Conservation (phyloP, 2,888 invertebrate species). For the Ypsolopha scabrella region DNA sequence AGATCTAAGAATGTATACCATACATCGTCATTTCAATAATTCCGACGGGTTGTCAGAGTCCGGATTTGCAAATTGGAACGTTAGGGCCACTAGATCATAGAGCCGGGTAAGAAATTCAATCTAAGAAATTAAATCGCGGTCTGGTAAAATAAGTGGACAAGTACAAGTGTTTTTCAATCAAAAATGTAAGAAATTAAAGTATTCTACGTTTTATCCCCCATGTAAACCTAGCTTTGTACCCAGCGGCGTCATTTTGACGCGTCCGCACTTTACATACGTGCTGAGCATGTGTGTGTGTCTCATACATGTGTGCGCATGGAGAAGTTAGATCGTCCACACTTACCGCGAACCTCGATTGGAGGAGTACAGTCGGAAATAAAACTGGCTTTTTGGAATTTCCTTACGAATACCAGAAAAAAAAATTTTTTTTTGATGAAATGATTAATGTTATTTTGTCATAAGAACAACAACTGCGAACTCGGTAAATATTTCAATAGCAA, state of each 20-base stretch:
- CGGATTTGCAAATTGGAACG: neutral
- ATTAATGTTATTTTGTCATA: too few relatives aligned
- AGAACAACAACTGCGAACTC: too few relatives aligned
- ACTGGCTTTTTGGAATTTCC: neutral
- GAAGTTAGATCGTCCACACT: slow-evolving; percentile 71
- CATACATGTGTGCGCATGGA: slow-evolving; percentile 48
- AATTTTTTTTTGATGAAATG: neutral
- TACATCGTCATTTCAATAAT: too few relatives aligned
- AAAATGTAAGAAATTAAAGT: neutral
- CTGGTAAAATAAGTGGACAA: too few relatives aligned
- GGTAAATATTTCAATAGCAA: too few relatives aligned
- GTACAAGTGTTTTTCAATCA: too few relatives aligned
- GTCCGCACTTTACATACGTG: slow-evolving; percentile 14
- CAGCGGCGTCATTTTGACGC: slow-evolving; percentile 36
- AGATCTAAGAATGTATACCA: too few relatives aligned
- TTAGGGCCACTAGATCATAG: neutral
- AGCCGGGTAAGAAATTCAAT: too few relatives aligned
- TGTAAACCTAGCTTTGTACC: slow-evolving; percentile 40
- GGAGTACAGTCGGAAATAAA: slow-evolving; percentile 30
- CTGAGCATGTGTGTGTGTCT: slow-evolving; percentile 18
- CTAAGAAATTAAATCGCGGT: too few relatives aligned
- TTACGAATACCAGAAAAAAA: neutral
- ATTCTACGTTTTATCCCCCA: slow-evolving; percentile 29
- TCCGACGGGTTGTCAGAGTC: too few relatives aligned
- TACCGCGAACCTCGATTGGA: slow-evolving; percentile 66